Evolutionary conservation across 1,140 invertebrate genomes (phyloP).

Genomic region (Luehdorfia chinensis): DNA sequence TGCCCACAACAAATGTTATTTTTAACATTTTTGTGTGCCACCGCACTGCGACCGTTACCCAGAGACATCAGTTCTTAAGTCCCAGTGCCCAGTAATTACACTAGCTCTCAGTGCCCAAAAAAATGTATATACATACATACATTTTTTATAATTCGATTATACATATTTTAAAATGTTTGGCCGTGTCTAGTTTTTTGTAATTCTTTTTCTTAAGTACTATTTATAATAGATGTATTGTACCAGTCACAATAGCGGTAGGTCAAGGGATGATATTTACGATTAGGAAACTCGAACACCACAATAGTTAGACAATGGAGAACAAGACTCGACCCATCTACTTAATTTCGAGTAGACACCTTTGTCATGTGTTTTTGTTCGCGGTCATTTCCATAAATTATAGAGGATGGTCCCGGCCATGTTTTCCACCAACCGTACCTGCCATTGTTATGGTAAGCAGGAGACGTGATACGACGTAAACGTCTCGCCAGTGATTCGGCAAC

Average conservation of each 20-base stretch:
- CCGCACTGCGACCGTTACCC: no score
- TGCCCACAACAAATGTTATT: no score
- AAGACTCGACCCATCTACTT: slow-evolving; percentile 66
- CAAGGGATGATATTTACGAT: slow-evolving; percentile 61
- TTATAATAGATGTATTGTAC: slow-evolving; percentile 26
- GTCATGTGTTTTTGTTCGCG: slow-evolving; percentile 68
- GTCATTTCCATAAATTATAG: slow-evolving; percentile 74
- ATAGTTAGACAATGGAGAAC: slow-evolving; percentile 61
- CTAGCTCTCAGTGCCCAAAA: no score
- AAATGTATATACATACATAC: no score
- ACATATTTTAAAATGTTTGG: no score
- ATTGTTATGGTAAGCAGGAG: slow-evolving; percentile 66
- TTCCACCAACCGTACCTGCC: slow-evolving; percentile 58
- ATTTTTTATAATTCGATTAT: no score
- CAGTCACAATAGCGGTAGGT: slow-evolving; percentile 26
- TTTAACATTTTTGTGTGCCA: no score
- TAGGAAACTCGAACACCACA: slow-evolving; percentile 33
- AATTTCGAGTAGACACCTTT: slow-evolving; percentile 75
- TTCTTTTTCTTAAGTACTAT: no score
- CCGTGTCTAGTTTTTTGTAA: no score
- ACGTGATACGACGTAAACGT: slow-evolving; percentile 59
- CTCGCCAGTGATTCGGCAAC: slow-evolving; percentile 45
- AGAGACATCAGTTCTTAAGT: no score
- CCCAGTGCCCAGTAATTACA: no score
- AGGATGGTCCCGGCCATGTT: slow-evolving; percentile 44